phyloP scores from a whole-genome alignment of 2,797 vertebrate genomes.

The Anguilla obscura region DNA sequence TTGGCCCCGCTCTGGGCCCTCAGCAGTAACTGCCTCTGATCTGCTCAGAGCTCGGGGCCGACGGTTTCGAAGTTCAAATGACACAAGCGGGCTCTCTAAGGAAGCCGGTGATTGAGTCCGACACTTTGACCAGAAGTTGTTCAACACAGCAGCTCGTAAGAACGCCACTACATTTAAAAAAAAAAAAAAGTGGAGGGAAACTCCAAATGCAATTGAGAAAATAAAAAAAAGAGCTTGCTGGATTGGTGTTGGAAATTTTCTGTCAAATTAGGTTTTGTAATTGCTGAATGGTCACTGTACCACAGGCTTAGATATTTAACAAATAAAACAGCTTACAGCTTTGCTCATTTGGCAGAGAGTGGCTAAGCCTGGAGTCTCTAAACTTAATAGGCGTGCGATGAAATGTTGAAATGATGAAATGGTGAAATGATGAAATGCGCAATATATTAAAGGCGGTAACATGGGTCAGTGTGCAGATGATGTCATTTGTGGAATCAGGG shows the following conservation, averaged over 20 bases:
- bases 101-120: background rate
- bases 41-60: conserved; percentile 14
- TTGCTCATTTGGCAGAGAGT: background rate
- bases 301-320: background rate
- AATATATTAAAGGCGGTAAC: conserved; percentile 47
- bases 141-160: background rate
- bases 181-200: background rate
- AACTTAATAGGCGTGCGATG: conserved; percentile 10
- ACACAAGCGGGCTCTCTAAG: conserved; percentile 12
- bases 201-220: background rate
- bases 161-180: background rate
- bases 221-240: background rate
- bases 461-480: conserved; percentile 37
- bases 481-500: conserved; percentile 35
- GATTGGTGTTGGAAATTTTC: background rate
- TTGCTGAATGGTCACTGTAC: background rate
- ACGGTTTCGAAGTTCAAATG: conserved; percentile 10
- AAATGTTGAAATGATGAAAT: conserved; percentile 29
- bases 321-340: background rate
- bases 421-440: background rate
- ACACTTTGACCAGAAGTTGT: conserved; percentile 26
- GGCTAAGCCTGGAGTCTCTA: background rate
- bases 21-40: background rate
- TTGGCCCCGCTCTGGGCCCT: background rate
- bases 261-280: background rate